A percentile compares a stretch with the other conserved stretches of the same genome.
These are phyloP conservation scores for Barnardius zonarius DNA, from an alignment of 2,113 vertebrate genomes.

Conservation along the genomic window DNA sequence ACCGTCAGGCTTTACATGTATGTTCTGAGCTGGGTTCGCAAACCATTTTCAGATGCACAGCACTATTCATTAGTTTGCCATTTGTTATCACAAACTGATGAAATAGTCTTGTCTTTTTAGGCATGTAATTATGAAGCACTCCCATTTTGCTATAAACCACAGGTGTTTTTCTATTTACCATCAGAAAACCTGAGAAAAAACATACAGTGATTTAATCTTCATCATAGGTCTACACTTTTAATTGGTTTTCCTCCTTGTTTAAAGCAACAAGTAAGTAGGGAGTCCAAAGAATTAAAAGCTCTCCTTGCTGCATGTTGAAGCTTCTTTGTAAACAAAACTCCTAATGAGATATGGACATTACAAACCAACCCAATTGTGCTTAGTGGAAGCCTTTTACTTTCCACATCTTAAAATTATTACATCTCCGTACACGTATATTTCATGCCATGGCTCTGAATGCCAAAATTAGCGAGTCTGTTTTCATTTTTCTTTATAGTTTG, in stretches of 20 bases:
- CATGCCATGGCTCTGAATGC: neutral
- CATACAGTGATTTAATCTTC: neutral
- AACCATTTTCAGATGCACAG: neutral
- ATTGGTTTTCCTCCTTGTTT: neutral
- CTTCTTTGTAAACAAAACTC: neutral
- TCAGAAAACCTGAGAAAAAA: neutral
- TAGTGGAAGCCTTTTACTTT: neutral
- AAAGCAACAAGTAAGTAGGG: neutral
- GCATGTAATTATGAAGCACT: neutral
- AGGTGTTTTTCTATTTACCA: neutral
- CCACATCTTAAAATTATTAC: constrained; percentile 21
- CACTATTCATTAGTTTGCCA: neutral
- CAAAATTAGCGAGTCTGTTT: neutral
- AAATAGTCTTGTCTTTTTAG: neutral
- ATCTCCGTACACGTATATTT: neutral
- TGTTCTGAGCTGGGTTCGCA: neutral
- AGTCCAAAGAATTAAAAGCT: neutral
- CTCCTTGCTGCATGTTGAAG: neutral
- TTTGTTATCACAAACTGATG: neutral
- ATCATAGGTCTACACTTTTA: neutral
- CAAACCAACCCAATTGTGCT: neutral
- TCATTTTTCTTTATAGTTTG: neutral
- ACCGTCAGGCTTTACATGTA: neutral
- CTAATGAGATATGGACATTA: neutral
- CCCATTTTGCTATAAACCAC: neutral